Evolutionary conservation across 2,797 vertebrate genomes (phyloP), one percentile per base, ranked within the genome.

Genomic region (Propithecus perrieri): DNA sequence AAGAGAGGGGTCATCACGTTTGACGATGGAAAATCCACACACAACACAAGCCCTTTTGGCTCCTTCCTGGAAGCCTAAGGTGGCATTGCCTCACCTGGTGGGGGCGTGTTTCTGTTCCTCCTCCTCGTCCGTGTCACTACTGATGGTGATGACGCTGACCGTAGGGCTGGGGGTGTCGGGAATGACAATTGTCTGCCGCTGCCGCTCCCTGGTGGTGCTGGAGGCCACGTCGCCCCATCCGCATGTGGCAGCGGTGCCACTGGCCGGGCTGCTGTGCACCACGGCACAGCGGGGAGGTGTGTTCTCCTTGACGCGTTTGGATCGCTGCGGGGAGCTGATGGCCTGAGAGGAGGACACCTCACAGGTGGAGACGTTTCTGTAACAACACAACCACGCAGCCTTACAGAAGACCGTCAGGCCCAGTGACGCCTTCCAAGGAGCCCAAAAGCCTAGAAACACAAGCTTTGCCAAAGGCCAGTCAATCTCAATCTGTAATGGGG

Each of bases 101-200:
- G 99, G 98, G 50, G 98, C 99, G 5, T 99, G 99, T 96, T 99
- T 99, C 98, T 99, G 99, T 94, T 99, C 99, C 5, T 99, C 99
- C 92, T 99, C 99, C 84, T 99, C 99, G 0, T 99, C 99, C 0
- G 99, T 99, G 99, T 99, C 99, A 1, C 99, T 99, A 99, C 99
- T 99, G 99, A 99, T 99, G 98, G 99, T 99, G 99, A 99, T 99
- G 99, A 99, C 99, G 97, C 99, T 99, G 98, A 99, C 99, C 0
- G 99, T 99, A 0, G 99, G 99, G 98, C 99, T 99, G 85, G 99
- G 99, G 46, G 99, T 99, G 98, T 99, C 99, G 0, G 99, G 99
- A 98, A 99, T 99, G 98, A 99, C 97, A 72, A 99, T 99, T 18
- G 99, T 99, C 98, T 99, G 99, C 86, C 99, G 99, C 97, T 99